A percentile compares a stretch with the other conserved stretches of the same genome.
Evolutionary conservation across 2,113 vertebrate genomes (phyloP).

Genomic region (Actinemys pallida): DNA sequence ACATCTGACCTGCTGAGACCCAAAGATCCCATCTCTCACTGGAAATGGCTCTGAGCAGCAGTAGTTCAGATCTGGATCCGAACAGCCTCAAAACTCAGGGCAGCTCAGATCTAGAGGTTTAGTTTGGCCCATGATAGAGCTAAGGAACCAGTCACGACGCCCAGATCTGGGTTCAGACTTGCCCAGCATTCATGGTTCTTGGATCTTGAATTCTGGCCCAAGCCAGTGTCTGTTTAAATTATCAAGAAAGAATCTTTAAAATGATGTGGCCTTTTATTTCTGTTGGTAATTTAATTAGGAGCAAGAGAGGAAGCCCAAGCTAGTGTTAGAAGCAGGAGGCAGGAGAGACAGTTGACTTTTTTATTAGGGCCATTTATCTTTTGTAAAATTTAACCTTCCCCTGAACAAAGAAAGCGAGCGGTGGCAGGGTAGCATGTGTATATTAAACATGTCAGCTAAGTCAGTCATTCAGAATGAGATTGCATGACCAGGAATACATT

Average conservation of each 20-base stretch:
- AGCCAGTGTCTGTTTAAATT: background rate
- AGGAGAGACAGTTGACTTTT: conserved; percentile 38
- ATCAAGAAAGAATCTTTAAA: conserved; percentile 31
- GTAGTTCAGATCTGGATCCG: background rate
- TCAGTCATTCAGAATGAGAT: background rate
- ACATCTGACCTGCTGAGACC: too few relatives aligned
- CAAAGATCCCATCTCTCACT: background rate
- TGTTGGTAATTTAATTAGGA: conserved; percentile 38
- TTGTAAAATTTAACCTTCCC: background rate
- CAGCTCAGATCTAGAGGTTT: background rate
- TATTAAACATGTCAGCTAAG: background rate
- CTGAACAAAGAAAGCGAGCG: background rate
- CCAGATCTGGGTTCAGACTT: background rate
- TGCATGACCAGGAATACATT: background rate
- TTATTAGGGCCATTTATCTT: background rate
- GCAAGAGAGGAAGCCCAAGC: background rate
- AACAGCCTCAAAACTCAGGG: background rate
- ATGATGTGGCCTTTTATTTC: background rate
- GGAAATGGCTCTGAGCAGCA: background rate
- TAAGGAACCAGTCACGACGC: background rate
- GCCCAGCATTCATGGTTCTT: background rate
- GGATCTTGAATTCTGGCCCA: background rate
- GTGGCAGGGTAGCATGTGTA: background rate
- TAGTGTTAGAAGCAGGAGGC: conserved; percentile 28
- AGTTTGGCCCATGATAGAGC: background rate